These are phyloP conservation scores for Papilio elwesi DNA, from an alignment of 2,888 invertebrate species.

Conservation along the genomic window DNA sequence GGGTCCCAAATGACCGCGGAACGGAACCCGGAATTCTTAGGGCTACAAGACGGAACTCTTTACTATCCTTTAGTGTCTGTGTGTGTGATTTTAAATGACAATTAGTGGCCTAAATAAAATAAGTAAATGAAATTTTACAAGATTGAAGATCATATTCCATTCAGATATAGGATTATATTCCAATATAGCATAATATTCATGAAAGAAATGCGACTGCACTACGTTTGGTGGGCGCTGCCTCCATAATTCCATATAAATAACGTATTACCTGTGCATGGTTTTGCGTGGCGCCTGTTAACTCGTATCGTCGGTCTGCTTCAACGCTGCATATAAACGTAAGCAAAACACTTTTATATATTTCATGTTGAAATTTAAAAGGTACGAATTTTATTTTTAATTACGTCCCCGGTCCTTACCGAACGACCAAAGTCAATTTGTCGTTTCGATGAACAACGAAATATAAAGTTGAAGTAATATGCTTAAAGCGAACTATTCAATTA, in stretches of 20 bases:
- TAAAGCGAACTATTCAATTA: conserved; percentile 82
- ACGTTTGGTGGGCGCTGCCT: conserved; percentile 51
- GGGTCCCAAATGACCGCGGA: too few species aligned
- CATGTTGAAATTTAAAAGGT: conserved; percentile 46
- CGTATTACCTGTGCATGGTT: conserved; percentile 55
- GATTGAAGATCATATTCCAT: not conserved
- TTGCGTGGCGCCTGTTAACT: conserved; percentile 48
- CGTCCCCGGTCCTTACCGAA: conserved; percentile 26
- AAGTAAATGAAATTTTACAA: not conserved
- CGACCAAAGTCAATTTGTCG: conserved; percentile 34
- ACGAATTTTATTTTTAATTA: conserved; percentile 40
- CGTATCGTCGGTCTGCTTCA: conserved; percentile 42
- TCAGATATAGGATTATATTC: not conserved
- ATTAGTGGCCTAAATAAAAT: not conserved
- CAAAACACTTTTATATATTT: conserved; percentile 15
- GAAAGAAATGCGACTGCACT: conserved; percentile 40
- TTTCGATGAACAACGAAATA: conserved; percentile 51
- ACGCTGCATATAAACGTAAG: conserved; percentile 25
- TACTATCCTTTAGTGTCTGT: too few species aligned
- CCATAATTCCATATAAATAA: conserved; percentile 70
- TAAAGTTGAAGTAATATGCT: conserved; percentile 69
- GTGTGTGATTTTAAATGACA: not conserved
- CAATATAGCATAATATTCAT: conserved; percentile 13
- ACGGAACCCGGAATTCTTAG: too few species aligned
- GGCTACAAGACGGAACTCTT: too few species aligned